Percentiles rank a stretch among this genome's conserved stretches.
Evolutionary conservation across 2,888 invertebrate genomes (phyloP).

Genomic region (Odontocolon sp.): DNA sequence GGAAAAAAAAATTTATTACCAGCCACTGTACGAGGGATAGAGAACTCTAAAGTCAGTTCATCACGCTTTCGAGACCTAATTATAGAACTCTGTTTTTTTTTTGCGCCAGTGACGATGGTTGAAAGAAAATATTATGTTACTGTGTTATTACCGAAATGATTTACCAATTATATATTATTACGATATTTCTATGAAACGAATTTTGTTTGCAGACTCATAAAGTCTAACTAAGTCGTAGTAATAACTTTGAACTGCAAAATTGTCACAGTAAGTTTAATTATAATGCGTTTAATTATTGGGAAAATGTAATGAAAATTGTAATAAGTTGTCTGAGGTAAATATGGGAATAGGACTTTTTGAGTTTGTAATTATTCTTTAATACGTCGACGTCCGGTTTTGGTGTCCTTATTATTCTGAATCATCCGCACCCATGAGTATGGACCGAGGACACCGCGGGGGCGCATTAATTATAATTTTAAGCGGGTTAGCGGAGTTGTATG

Average conservation of each 20-base stretch:
- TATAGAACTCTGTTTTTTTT: constrained; percentile 2
- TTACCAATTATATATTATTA: constrained; percentile 15
- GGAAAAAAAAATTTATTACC: constrained; percentile 29
- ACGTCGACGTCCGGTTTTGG: constrained; percentile 24
- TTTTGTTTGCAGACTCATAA: too few species aligned
- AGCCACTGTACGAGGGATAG: neutral
- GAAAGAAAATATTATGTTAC: neutral
- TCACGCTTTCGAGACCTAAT: constrained; percentile 9
- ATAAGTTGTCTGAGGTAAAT: constrained; percentile 3
- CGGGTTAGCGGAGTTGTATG: constrained; percentile 61
- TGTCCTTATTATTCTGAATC: constrained; percentile 18
- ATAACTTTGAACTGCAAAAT: too few species aligned
- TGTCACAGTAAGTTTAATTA: too few species aligned
- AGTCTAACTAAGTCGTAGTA: too few species aligned
- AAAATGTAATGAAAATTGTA: neutral
- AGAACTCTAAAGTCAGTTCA: neutral
- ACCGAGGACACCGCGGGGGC: constrained; percentile 57
- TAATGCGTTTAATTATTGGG: too few species aligned
- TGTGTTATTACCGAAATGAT: neutral
- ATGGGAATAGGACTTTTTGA: constrained; percentile 2
- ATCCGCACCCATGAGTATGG: constrained; percentile 23
- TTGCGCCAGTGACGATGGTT: neutral
- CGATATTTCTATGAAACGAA: neutral
- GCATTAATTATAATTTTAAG: constrained; percentile 75
- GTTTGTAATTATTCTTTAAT: constrained; percentile 20